Evolutionary conservation across 2,113 vertebrate species (phyloP).

Genomic region (Toxotes jaculatrix): DNA sequence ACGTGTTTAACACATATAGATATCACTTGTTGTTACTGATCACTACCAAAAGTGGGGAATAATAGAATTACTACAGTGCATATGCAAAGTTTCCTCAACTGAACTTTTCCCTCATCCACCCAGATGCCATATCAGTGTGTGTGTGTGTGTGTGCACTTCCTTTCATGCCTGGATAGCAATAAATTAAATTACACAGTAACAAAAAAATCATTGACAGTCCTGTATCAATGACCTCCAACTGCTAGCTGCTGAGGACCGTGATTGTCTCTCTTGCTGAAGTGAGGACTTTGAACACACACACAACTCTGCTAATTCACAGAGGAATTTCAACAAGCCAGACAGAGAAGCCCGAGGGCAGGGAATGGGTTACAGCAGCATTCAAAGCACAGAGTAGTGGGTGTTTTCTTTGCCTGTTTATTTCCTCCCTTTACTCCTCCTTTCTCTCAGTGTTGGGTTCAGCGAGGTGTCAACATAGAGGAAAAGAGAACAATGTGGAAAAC

Average conservation of each 20-base stretch:
- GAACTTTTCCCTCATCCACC: neutral
- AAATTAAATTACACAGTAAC: neutral
- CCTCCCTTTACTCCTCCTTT: neutral
- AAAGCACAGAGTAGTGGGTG: neutral
- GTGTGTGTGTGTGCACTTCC: neutral
- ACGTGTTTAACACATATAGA: neutral
- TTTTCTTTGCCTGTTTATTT: neutral
- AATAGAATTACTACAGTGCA: neutral
- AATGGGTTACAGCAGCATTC: neutral
- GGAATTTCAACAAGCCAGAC: constrained; percentile 7
- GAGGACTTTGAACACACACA: constrained; percentile 56
- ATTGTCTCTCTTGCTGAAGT: neutral
- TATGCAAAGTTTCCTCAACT: neutral
- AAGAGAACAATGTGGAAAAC: constrained; percentile 57
- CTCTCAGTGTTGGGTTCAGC: neutral
- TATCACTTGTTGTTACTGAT: neutral
- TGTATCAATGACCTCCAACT: too few relatives aligned
- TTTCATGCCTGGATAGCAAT: neutral
- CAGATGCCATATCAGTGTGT: neutral
- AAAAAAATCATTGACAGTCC: neutral
- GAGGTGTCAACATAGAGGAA: neutral
- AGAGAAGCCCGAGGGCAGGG: neutral
- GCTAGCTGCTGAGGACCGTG: neutral
- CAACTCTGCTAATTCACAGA: constrained; percentile 2
- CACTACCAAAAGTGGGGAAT: neutral